Evolutionary conservation across 2,797 vertebrate species (phyloP).

Genomic region (Argya squamiceps): DNA sequence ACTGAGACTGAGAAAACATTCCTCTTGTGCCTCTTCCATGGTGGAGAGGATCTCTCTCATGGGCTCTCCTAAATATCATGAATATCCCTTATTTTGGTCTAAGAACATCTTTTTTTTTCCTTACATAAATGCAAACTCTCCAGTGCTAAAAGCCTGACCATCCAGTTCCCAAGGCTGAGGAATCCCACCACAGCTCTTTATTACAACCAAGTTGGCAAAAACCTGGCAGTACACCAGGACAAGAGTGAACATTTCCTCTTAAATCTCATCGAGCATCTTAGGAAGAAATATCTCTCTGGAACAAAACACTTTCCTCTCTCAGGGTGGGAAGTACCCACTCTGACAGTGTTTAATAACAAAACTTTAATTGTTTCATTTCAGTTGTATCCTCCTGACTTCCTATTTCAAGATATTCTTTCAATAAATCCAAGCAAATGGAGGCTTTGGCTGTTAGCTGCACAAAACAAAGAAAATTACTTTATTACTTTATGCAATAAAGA

Average conservation of each 20-base stretch:
- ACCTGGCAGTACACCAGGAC: not conserved
- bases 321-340: not conserved
- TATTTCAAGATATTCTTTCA: not conserved
- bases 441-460: not conserved
- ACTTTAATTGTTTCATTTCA: not conserved
- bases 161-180: not conserved
- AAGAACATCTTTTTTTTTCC: not conserved
- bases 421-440: not conserved
- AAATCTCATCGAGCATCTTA: not conserved
- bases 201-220: not conserved
- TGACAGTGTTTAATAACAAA: not conserved
- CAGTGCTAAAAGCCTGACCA: not conserved
- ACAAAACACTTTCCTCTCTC: not conserved
- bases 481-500: not conserved
- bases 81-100: not conserved
- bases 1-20: not conserved
- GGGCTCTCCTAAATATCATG: not conserved
- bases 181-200: not conserved
- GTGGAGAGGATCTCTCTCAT: not conserved
- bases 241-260: not conserved
- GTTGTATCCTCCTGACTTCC: not conserved
- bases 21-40: not conserved
- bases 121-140: not conserved
- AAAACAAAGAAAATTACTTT: not conserved
- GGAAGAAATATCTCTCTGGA: not conserved